Evolutionary conservation across 2,113 vertebrate species (phyloP).

Genomic region (Porphyrio hochstetteri): DNA sequence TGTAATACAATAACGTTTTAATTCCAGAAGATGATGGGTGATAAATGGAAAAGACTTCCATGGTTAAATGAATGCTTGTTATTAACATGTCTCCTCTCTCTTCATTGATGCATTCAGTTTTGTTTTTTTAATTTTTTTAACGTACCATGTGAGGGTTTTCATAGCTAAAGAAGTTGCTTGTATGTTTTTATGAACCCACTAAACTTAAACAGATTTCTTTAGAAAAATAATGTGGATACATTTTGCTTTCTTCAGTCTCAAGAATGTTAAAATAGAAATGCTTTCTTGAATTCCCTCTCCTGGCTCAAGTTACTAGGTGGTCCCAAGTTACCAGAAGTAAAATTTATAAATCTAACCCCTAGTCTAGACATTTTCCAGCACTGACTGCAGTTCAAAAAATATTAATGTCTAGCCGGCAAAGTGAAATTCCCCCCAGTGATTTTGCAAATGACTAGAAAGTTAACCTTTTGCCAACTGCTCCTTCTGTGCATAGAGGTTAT

Average conservation of each 20-base stretch:
- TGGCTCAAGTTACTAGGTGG: slow-evolving; percentile 88
- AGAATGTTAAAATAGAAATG: slow-evolving; percentile 89
- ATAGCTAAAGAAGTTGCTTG: slow-evolving; percentile 78
- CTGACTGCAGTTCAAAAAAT: slow-evolving; percentile 85
- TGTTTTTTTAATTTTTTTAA: slow-evolving; percentile 54
- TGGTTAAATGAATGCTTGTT: slow-evolving; percentile 34
- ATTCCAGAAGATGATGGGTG: slow-evolving; percentile 46
- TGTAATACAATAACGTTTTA: slow-evolving; percentile 43
- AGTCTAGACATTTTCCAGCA: slow-evolving; percentile 94
- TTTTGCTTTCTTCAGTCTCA: slow-evolving; percentile 81
- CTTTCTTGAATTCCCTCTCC: slow-evolving; percentile 86
- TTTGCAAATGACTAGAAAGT: slow-evolving; percentile 85
- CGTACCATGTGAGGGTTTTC: slow-evolving; percentile 47
- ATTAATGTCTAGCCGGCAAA: slow-evolving; percentile 85
- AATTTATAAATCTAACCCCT: slow-evolving; percentile 92
- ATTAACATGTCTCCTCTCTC: slow-evolving; percentile 62
- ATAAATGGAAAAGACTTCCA: slow-evolving; percentile 42
- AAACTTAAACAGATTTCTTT: slow-evolving; percentile 84
- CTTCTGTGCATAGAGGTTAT: slow-evolving; percentile 83
- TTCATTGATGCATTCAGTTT: slow-evolving; percentile 69
- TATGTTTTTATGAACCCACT: slow-evolving; percentile 83
- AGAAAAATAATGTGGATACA: slow-evolving; percentile 82
- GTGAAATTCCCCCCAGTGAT: slow-evolving; percentile 85
- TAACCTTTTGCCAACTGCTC: slow-evolving; percentile 85
- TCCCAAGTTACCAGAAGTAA: slow-evolving; percentile 92